Evolutionary conservation across 2,888 invertebrate genomes (phyloP).

Genomic region (Noctua janthina): DNA sequence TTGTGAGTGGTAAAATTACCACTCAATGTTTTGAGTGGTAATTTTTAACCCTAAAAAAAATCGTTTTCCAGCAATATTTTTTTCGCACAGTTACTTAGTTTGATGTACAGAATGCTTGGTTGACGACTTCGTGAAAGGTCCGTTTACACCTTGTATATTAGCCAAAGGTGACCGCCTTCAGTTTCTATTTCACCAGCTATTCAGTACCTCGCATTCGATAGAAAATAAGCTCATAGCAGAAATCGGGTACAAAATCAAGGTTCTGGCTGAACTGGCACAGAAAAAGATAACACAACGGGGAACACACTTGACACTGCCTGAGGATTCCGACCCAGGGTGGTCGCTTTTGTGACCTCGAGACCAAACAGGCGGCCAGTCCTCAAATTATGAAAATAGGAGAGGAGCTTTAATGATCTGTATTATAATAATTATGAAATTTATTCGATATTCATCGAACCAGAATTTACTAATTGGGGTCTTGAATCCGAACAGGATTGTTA

Average conservation of each 20-base stretch:
- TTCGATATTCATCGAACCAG: not conserved
- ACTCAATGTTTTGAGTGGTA: no score
- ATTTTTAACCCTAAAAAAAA: no score
- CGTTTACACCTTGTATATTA: no score
- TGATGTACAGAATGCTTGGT: no score
- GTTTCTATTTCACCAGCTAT: not conserved
- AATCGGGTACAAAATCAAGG: not conserved
- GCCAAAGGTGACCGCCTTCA: not conserved
- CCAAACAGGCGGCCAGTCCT: not conserved
- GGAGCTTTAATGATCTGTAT: not conserved
- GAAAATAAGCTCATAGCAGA: not conserved
- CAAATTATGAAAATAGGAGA: not conserved
- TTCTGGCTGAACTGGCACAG: not conserved
- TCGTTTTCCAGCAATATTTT: no score
- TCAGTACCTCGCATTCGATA: not conserved
- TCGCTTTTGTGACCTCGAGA: not conserved
- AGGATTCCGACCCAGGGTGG: not conserved
- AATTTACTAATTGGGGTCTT: not conserved
- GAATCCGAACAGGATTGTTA: constrained; percentile 1
- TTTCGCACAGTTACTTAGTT: no score
- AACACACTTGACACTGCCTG: not conserved
- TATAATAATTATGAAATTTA: not conserved
- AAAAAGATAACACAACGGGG: not conserved
- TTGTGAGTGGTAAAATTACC: no score
- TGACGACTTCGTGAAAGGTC: no score